Evolutionary conservation across 2,888 invertebrate species (phyloP), one percentile per base, ranked within the genome.

Genomic region (Digitonthophagus gazella): DNA sequence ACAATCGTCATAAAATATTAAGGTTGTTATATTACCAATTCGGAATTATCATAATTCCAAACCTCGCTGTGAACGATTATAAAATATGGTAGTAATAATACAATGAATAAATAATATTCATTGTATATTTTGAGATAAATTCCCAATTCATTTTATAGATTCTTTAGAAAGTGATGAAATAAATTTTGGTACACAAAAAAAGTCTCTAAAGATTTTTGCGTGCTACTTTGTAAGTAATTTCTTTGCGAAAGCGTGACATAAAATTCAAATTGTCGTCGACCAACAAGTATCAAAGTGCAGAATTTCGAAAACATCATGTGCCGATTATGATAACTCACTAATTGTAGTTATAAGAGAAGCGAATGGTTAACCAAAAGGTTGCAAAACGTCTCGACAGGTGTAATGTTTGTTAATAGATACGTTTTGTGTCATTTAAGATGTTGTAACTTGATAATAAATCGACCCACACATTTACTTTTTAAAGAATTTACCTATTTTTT

Each of bases 401-500:
- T 44, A n/a, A n/a, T n/a, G 3, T 44, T 44, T 44, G 28, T 5
- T 44, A 44, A 44, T 44, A 44, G 28, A 44, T 6, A 11, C 6
- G 28, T 44, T 11, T 44, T 44, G n/a, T n/a, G n/a, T n/a, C n/a
- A n/a, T 44, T 44, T 8, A 44, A 44, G 28, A 44, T 44, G 28
- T 44, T 3, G 28, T 3, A 44, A 44, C 28, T 44, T 44, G 28
- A 44, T 44, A 3, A 44, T 44, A 44, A 44, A n/a, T 22, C 22
- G 4, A 4, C 6, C 22, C 22, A 22, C 6, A 44, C 28, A 44
- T 8, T 11, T 8, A 2, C 11, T 44, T 11, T 3, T 8, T 44
- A 8, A 44, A 44, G 11, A 19, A 20, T 71, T 71, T 70, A 72
- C 6, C 11, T 3, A 44, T 44, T 44, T 44, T 44, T 44, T 44